Conservation (phyloP, 2,888 invertebrate species). For the Entomobrya proxima region DNA sequence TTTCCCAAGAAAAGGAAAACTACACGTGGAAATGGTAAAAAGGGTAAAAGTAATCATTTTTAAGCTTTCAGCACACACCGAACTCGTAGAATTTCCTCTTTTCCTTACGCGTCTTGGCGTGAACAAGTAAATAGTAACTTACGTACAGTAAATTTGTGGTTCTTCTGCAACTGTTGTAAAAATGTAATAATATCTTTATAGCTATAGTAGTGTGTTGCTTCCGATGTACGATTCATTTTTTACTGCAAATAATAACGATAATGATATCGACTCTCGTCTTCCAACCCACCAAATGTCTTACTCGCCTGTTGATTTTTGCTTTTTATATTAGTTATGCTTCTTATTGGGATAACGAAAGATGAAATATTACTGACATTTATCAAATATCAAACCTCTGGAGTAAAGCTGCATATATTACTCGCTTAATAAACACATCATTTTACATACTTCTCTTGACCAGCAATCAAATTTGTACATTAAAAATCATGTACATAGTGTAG, state of each 20-base stretch:
- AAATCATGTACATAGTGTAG: no score
- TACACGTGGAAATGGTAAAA: not conserved
- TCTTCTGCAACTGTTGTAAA: no score
- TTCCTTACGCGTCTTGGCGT: not conserved
- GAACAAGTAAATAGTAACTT: not conserved
- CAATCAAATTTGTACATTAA: no score
- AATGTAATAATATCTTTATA: not conserved
- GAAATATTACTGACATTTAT: not conserved
- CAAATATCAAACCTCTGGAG: not conserved
- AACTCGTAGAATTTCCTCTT: not conserved
- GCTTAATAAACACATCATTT: not conserved
- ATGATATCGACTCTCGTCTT: not conserved
- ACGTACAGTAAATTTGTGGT: no score
- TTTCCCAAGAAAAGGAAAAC: constrained; percentile 14
- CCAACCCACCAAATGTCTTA: not conserved
- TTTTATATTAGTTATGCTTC: not conserved
- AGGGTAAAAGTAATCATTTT: constrained; percentile 3
- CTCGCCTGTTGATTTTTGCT: constrained; percentile 47
- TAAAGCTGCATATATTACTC: not conserved
- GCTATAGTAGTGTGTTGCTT: not conserved
- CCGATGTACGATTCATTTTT: constrained; percentile 20
- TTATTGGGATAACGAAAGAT: not conserved
- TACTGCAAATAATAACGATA: constrained; percentile 1
- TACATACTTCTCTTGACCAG: no score
- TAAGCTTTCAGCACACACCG: constrained; percentile 18